A percentile compares a stretch with the other conserved stretches of the same genome.
These are phyloP conservation scores for Polylopha cassiicola DNA, from an alignment of 2,888 invertebrate species.

Conservation along the genomic window DNA sequence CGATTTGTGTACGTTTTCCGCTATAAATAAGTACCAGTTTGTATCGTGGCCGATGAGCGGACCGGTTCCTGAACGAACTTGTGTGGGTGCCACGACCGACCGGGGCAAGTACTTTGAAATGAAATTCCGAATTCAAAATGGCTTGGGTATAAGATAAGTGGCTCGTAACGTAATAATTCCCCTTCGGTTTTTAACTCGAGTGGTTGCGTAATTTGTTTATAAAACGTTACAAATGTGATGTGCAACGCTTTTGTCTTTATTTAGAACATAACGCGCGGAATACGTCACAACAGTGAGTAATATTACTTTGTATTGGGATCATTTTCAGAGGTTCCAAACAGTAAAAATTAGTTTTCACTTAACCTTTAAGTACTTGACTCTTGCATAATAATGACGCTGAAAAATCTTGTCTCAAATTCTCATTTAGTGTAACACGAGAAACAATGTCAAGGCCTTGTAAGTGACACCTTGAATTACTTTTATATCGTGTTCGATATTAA, in stretches of 20 bases:
- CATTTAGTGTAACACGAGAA: conserved; percentile 8
- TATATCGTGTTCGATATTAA: not conserved
- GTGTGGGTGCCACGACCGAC: conserved; percentile 54
- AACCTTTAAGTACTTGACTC: too few species aligned
- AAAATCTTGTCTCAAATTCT: too few species aligned
- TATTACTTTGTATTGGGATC: too few species aligned
- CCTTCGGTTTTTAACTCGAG: conserved; percentile 32
- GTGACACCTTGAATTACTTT: conserved; percentile 11
- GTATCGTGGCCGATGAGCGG: conserved; percentile 55
- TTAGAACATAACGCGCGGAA: conserved; percentile 28
- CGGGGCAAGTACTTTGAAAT: conserved; percentile 33
- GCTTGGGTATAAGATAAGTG: conserved; percentile 15
- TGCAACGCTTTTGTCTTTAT: conserved; percentile 19
- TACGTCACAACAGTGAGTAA: conserved; percentile 27
- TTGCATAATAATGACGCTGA: too few species aligned
- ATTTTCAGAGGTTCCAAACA: too few species aligned
- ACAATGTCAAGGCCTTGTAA: conserved; percentile 15
- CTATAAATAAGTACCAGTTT: conserved; percentile 71
- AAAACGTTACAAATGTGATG: conserved; percentile 12
- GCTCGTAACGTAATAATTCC: not conserved
- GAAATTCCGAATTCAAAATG: conserved; percentile 47
- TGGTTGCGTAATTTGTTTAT: conserved; percentile 55
- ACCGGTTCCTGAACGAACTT: conserved; percentile 64
- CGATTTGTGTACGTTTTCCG: conserved; percentile 71
- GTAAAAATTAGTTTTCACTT: too few species aligned